Conservation (phyloP, 2,888 invertebrate species). For the Mylabris sibirica region DNA sequence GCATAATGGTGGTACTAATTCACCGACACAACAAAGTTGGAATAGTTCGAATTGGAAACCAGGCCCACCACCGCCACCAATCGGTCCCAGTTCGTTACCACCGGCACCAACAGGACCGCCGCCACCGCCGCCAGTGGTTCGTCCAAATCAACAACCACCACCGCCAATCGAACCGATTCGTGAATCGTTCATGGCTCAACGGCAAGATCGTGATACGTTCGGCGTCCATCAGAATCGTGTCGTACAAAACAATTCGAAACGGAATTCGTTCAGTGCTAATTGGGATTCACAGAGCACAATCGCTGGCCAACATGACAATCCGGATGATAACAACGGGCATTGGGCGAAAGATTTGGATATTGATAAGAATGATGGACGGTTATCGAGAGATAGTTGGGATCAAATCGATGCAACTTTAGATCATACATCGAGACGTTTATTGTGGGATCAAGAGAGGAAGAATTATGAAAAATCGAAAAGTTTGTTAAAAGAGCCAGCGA, state of each 20-base stretch:
- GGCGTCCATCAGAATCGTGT: constrained; percentile 72
- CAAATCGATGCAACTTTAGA: constrained; percentile 61
- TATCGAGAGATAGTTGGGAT: constrained; percentile 60
- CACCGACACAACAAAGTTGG: constrained; percentile 58
- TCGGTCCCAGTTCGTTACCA: constrained; percentile 64
- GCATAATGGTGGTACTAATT: constrained; percentile 55
- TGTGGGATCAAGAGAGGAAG: constrained; percentile 49
- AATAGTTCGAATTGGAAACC: constrained; percentile 62
- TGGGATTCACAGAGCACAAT: constrained; percentile 59
- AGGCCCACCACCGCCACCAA: constrained; percentile 72
- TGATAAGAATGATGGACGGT: constrained; percentile 50
- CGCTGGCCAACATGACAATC: constrained; percentile 53
- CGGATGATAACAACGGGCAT: constrained; percentile 61
- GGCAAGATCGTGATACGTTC: constrained; percentile 76
- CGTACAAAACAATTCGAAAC: constrained; percentile 55
- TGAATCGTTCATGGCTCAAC: constrained; percentile 70
- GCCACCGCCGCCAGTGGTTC: constrained; percentile 66
- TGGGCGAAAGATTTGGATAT: constrained; percentile 60
- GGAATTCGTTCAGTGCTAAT: constrained; percentile 61
- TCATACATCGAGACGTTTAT: constrained; percentile 38
- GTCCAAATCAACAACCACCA: constrained; percentile 72
- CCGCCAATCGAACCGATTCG: constrained; percentile 70
- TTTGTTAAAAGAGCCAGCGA: constrained; percentile 52
- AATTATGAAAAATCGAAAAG: constrained; percentile 46
- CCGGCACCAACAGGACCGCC: constrained; percentile 69